Base-by-base conservation (phyloP, 2,113 vertebrate genomes). In the Atherinomorus stipes region DNA sequence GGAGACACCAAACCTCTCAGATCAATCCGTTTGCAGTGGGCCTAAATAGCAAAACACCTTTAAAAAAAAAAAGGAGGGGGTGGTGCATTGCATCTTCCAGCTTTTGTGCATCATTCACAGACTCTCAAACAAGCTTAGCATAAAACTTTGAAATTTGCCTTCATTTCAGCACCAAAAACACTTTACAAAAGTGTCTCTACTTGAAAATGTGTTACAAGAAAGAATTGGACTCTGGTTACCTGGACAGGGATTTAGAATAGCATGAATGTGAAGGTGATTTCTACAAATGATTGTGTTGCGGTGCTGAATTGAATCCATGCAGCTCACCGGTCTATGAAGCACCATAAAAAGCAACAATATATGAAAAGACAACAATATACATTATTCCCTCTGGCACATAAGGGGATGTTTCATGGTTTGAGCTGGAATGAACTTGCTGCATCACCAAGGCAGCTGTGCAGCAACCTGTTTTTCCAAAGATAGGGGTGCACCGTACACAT, bases 1-100 rank as follows among this genome's bases (percentile, higher is more conserved):
- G 80, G 84, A 74, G 71, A 86, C 57, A 4, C 1, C 2, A 67
- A 64, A 22, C 37, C 72, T 37, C n/a, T 69, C 40, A 11, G 67
- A 57, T 58, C 51, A 16, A 58, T 56, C 13, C 1, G 23, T 23
- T 22, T 25, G 49, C 61, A 49, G 44, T 2, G n/a, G 25, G 42
- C 7, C 19, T 50, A 37, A 37, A 37, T 21, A 49, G 28, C 19
- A 23, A 63, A 23, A 59, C 3, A 25, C 31, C 54, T 61, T 21
- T 37, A 23, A 70, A 40, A 23, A 67, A 19, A 84, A 10, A n/a
- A n/a, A n/a, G n/a, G n/a, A n/a, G n/a, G n/a, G n/a, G n/a, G n/a
- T n/a, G n/a, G n/a, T n/a, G 57, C 45, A 23, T 64, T 76, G 25
- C 19, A 18, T 54, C n/a, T 47, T 23, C 13, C 16, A 16, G 66